Percentiles rank a stretch among this genome's conserved stretches.
phyloP scores from a whole-genome alignment of 1,140 invertebrate species.

The Drosophila ficusphila region DNA sequence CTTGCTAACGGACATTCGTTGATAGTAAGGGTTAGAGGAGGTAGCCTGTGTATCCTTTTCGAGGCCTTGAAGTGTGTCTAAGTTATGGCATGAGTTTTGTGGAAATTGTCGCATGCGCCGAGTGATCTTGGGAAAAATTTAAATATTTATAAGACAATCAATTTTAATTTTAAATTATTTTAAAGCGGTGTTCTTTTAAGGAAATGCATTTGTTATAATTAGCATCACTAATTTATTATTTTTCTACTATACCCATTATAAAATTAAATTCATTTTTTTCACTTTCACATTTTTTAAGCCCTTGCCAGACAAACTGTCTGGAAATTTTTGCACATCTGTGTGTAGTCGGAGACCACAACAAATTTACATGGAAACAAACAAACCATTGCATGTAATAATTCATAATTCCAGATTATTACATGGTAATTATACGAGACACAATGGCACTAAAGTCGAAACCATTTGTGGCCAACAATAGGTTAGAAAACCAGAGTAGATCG shows the following conservation, averaged over 20 bases:
- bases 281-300: background rate
- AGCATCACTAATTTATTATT: no score
- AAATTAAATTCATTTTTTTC: background rate
- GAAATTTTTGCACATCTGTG: slow-evolving; percentile 40
- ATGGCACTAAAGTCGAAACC: background rate
- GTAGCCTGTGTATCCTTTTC: background rate
- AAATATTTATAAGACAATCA: slow-evolving; percentile 1
- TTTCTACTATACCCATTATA: no score
- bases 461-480: slow-evolving; percentile 23
- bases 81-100: slow-evolving; percentile 54
- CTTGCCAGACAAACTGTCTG: slow-evolving; percentile 57
- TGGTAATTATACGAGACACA: slow-evolving; percentile 55
- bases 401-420: slow-evolving; percentile 72
- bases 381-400: slow-evolving; percentile 41
- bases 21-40: slow-evolving; percentile 11
- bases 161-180: background rate
- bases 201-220: no score
- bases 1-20: slow-evolving; percentile 42
- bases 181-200: no score
- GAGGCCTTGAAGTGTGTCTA: slow-evolving; percentile 47
- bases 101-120: slow-evolving; percentile 28
- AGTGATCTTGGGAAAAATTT: slow-evolving; percentile 8
- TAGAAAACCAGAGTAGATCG: slow-evolving; percentile 9
- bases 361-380: slow-evolving; percentile 63
- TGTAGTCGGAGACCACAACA: slow-evolving; percentile 22